A percentile compares a stretch with the other conserved stretches of the same genome.
Conservation (phyloP, 1,140 invertebrate genomes). For the Capitella teleta region DNA sequence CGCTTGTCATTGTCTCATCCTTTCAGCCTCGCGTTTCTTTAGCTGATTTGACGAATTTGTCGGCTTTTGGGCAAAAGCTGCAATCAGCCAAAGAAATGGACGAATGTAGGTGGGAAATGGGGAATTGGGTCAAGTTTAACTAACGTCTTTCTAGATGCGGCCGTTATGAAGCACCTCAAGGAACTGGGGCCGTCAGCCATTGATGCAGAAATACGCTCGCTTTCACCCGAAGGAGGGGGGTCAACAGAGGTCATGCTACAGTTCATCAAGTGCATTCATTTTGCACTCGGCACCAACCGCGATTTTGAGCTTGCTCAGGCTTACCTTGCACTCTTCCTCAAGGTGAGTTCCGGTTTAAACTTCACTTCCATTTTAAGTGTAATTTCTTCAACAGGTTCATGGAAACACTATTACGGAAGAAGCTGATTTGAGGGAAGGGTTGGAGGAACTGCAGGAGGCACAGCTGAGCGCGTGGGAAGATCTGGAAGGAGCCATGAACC, state of each 20-base stretch:
- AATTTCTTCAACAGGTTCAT: slow-evolving; percentile 46
- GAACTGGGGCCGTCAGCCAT: slow-evolving; percentile 69
- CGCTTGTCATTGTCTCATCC: no score
- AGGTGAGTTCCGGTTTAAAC: no score
- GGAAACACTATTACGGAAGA: slow-evolving; percentile 52
- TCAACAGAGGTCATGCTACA: slow-evolving; percentile 57
- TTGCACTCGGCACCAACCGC: slow-evolving; percentile 54
- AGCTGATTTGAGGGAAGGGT: slow-evolving; percentile 46
- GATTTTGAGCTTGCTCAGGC: slow-evolving; percentile 88
- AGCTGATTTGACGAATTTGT: slow-evolving; percentile 15
- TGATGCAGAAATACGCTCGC: slow-evolving; percentile 75
- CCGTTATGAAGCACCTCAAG: slow-evolving; percentile 64
- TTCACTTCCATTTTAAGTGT: no score
- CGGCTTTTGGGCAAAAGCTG: slow-evolving; percentile 17
- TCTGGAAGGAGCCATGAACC: slow-evolving; percentile 59
- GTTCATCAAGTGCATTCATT: slow-evolving; percentile 64
- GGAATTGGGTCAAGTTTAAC: no score
- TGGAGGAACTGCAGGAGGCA: slow-evolving; percentile 50
- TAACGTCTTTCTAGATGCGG: slow-evolving; percentile 27
- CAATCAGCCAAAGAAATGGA: slow-evolving; percentile 8
- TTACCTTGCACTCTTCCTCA: slow-evolving; percentile 83
- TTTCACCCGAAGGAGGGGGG: slow-evolving; percentile 60
- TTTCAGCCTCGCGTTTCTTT: no score
- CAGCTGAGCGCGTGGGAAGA: slow-evolving; percentile 53
- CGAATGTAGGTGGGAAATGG: slow-evolving; percentile 21